Evolutionary conservation across 2,797 vertebrate genomes (phyloP).

Genomic region (Pempheris klunzingeri): DNA sequence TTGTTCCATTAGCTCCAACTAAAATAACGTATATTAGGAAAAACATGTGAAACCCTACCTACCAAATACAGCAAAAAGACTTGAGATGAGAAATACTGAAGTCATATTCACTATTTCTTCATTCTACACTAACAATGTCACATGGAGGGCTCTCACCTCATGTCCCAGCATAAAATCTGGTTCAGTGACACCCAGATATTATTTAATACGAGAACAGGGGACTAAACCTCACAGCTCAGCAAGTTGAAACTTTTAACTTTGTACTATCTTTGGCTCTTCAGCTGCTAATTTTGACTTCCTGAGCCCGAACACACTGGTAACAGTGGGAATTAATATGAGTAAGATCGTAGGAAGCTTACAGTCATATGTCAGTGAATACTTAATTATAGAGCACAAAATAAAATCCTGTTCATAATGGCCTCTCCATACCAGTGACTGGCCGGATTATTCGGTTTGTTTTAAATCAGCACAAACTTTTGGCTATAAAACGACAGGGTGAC

Average conservation of each 20-base stretch:
- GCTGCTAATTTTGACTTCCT: neutral
- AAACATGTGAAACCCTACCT: neutral
- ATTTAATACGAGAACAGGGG: neutral
- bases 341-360: neutral
- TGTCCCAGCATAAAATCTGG: neutral
- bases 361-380: neutral
- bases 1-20: too few species aligned
- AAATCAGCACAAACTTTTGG: slow-evolving; percentile 23
- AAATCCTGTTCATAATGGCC: neutral
- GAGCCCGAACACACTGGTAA: neutral
- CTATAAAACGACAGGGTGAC: neutral
- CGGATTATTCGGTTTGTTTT: neutral
- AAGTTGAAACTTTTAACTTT: neutral
- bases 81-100: too few species aligned
- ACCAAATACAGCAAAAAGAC: neutral
- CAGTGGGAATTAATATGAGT: neutral
- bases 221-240: too few species aligned
- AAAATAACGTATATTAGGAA: neutral
- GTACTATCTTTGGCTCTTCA: neutral
- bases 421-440: neutral
- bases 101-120: too few species aligned
- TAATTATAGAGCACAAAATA: neutral
- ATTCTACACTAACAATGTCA: neutral
- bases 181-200: neutral
- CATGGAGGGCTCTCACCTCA: neutral